Conservation (phyloP, 2,888 invertebrate genomes). For the Notodonta dromedarius region DNA sequence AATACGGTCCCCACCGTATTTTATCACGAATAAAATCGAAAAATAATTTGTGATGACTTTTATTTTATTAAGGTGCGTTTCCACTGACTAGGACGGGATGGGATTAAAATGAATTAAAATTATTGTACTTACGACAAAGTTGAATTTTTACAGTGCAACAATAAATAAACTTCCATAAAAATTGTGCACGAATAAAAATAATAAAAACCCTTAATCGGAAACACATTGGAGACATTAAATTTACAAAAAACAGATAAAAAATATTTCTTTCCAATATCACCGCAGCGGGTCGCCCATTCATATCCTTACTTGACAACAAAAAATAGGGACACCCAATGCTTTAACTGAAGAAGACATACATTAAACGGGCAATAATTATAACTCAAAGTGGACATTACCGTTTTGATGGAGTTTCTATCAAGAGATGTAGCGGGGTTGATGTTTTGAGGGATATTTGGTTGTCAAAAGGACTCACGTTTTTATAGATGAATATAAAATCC, state of each 20-base stretch:
- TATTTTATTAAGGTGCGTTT: not conserved
- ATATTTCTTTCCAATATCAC: slow-evolving; percentile 62
- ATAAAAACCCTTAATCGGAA: slow-evolving; percentile 38
- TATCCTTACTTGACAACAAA: slow-evolving; percentile 65
- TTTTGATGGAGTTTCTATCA: slow-evolving; percentile 40
- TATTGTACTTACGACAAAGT: no score
- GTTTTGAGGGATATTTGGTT: not conserved
- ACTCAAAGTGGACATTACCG: slow-evolving; percentile 77
- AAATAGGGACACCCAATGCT: slow-evolving; percentile 78
- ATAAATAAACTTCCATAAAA: not conserved
- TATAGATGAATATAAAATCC: no score
- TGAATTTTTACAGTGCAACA: no score
- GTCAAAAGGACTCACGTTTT: no score
- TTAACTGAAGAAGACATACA: slow-evolving; percentile 81
- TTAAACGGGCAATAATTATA: slow-evolving; percentile 79
- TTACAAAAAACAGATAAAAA: slow-evolving; percentile 29
- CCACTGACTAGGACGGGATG: no score
- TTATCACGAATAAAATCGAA: no score
- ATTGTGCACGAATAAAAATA: slow-evolving; percentile 8
- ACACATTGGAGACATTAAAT: slow-evolving; percentile 32
- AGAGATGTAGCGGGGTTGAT: slow-evolving; percentile 30
- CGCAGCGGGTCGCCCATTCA: slow-evolving; percentile 68
- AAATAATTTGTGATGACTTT: no score
- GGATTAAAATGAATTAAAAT: no score
- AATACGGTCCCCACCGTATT: no score